Base-by-base conservation (phyloP, 2,888 invertebrate species). In the Apodemia mormo region DNA sequence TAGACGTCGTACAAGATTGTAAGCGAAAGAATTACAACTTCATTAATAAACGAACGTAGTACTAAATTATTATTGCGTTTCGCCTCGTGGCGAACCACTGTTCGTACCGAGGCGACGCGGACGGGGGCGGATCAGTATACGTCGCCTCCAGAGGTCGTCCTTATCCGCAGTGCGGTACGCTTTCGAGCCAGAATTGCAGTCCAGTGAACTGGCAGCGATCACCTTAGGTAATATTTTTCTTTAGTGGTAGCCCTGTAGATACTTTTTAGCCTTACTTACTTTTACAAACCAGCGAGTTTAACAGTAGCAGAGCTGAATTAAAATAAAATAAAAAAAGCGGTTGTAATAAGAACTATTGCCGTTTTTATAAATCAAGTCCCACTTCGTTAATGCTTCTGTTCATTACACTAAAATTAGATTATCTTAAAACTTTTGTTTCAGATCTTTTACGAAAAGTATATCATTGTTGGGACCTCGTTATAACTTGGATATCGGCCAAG, bases 391-490 rank as follows among this genome's bases (percentile, higher is more conserved):
- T 61, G 12, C 14, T 61, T 61, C 33, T 33, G 10, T 56, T 56
- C 4, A 29, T 29, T 29, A 3, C 14, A 29, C 56, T 9, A 10
- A 56, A 29, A 56, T 29, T 29, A 56, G 29, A 29, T 29, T 29
- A 56, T 4, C n/a, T 49, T n/a, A 49, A 49, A 12, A 61, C 12
- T 10, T 61, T 30, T 61, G 29, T 61, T 78, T 67, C 75, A 81
- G 81, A 64, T 73, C 75, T 29, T 75, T 76, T 12, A 74, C 79
- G 54, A 80, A 78, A 70, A 72, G 74, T 43, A 77, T 81, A 49
- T 56, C 70, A 10, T 70, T 88, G 68, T 61, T 79, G 9, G 49
- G 75, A 29, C 73, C 75, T 0, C 12, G 33, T 0, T 9, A 52
- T 6, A 9, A 37, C 2, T 9, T 83, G 2, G 12, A 64, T 2